Percentiles rank a stretch among this genome's conserved stretches.
Conservation (phyloP, 2,797 vertebrate genomes). For the Dermochelys coriacea region DNA sequence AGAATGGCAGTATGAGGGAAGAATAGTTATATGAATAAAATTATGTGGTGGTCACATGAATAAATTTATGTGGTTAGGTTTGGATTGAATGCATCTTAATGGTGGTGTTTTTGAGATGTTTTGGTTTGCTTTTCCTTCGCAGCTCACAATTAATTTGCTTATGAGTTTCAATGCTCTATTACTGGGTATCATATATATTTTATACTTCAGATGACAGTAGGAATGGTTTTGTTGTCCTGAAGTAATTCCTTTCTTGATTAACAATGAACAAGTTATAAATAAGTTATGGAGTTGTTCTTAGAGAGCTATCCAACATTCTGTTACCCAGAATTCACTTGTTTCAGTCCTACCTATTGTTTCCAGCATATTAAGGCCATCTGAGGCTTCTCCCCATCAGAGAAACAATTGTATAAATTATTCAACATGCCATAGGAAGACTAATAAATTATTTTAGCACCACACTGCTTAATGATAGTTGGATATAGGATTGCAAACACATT, state of each 20-base stretch:
- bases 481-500: slow-evolving; percentile 32
- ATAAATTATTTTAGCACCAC: slow-evolving; percentile 50
- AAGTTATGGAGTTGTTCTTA: slow-evolving; percentile 16
- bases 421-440: slow-evolving; percentile 25
- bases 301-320: not conserved
- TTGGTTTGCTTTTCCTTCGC: slow-evolving; percentile 17
- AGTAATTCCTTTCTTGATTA: slow-evolving; percentile 12
- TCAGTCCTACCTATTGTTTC: not conserved
- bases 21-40: not conserved
- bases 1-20: not conserved
- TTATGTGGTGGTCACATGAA: not conserved
- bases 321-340: slow-evolving; percentile 26
- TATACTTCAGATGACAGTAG: not conserved
- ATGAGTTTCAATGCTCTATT: not conserved
- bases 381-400: slow-evolving; percentile 14
- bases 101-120: not conserved
- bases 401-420: slow-evolving; percentile 53
- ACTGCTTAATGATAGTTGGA: slow-evolving; percentile 57
- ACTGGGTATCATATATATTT: not conserved
- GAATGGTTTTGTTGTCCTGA: not conserved
- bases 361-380: slow-evolving; percentile 20
- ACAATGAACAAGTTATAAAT: not conserved
- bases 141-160: slow-evolving; percentile 12
- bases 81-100: not conserved
- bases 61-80: not conserved